Base-by-base conservation (phyloP, 23 tunicate genomes). In the Oikopleura dioica region DNA sequence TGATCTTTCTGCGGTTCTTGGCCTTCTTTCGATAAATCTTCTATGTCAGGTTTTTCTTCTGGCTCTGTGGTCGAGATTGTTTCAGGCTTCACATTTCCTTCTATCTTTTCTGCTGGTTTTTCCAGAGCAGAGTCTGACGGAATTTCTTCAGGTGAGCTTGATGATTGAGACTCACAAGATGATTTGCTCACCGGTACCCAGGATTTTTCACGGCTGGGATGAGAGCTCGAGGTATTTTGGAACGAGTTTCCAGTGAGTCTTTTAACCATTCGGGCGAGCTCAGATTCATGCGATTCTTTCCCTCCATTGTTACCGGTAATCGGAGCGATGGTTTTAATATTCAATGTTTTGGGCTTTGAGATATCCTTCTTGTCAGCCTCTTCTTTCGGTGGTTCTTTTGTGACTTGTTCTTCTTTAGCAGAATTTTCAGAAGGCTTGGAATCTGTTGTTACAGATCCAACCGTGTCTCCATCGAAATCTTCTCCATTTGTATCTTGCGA, bases 401-500 rank as follows among this genome's bases (percentile, higher is more conserved):
- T 31, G 5, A 63, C 26, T 63, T 16, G 4, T 63, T 63, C 32
- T 24, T 2, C 30, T 28, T 12, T 28, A 24, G 26, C 72, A 2
- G 72, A 5, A 12, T 63, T 63, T 63, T 63, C 26, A 23, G 26
- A 23, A 63, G 16, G 16, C 26, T 63, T 31, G 33, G 72, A 16
- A 21, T 63, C 72, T 21, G 72, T 63, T 21, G 72, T 63, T 2
- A 63, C 33, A 23, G 72, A 63, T 2, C 72, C 72, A 63, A 63
- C 26, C 33, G 72, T 63, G 4, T 28, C 72, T 21, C 72, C 72
- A 31, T 63, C 72, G 26, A 63, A 63, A 12, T 63, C 72, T 12
- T 63, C 72, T n/a, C n/a, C n/a, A n/a, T n/a, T n/a, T 28, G 72
- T 63, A 16, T 23, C 26, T 4, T 2, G 5, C 33, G 72, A 63